Conservation (phyloP, 2,113 vertebrate species). For the Ochotona curzoniae region DNA sequence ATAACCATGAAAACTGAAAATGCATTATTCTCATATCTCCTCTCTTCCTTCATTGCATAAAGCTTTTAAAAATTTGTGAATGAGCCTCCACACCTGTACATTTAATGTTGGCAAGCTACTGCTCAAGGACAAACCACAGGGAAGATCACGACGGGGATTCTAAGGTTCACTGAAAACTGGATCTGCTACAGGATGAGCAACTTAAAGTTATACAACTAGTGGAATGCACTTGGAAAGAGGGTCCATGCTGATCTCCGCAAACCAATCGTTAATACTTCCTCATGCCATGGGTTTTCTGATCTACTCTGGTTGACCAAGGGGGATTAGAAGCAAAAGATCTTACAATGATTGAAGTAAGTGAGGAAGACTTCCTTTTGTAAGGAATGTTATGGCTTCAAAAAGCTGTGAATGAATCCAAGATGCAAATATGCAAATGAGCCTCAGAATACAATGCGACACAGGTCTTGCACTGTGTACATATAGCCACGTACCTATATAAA, state of each 20-base stretch:
- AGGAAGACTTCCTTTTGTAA: slow-evolving; percentile 3
- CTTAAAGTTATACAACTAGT: neutral
- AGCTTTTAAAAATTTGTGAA: neutral
- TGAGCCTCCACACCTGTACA: neutral
- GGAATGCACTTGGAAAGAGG: neutral
- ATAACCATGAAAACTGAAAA: neutral
- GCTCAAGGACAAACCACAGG: neutral
- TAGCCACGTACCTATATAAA: neutral
- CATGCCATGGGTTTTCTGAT: neutral
- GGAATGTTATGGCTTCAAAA: too few species aligned
- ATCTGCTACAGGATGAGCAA: neutral
- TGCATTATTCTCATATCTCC: neutral
- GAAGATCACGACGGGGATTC: neutral
- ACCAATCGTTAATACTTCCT: neutral
- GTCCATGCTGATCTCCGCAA: neutral
- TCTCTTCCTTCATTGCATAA: neutral
- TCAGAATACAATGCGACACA: too few species aligned
- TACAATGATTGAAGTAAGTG: neutral
- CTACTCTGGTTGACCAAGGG: neutral
- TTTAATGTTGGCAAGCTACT: slow-evolving; percentile 16
- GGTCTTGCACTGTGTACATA: neutral
- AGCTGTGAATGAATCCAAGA: too few species aligned
- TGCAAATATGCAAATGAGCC: too few species aligned
- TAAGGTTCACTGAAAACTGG: neutral
- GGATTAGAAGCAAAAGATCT: slow-evolving; percentile 14